Percentiles rank a stretch among this genome's conserved stretches.
Conservation (phyloP, 1,140 invertebrate species). For the Laupala kohalensis region DNA sequence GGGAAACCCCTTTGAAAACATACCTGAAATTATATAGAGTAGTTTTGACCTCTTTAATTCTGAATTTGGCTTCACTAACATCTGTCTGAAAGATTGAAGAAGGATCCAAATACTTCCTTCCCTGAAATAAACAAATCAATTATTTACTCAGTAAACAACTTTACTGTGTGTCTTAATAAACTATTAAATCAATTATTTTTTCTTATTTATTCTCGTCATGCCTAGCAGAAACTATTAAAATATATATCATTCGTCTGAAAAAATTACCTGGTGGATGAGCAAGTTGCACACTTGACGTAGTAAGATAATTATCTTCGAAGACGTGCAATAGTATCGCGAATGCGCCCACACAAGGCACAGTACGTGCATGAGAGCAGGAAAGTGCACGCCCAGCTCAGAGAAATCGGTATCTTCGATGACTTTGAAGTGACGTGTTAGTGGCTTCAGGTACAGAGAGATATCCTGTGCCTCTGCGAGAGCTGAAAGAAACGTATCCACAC, state of each 20-base stretch:
- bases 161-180: not conserved
- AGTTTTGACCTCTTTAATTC: constrained; percentile 58
- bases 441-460: constrained; percentile 74
- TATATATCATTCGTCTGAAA: too few relatives aligned
- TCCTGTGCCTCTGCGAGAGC: constrained; percentile 82
- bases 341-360: constrained; percentile 81
- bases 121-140: constrained; percentile 33
- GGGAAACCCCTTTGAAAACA: too few relatives aligned
- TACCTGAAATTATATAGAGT: constrained; percentile 42
- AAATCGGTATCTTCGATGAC: constrained; percentile 75
- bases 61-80: constrained; percentile 71
- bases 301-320: constrained; percentile 76
- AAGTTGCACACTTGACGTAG: constrained; percentile 83
- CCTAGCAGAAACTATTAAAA: too few relatives aligned
- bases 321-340: constrained; percentile 79
- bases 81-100: constrained; percentile 82
- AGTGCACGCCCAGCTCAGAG: constrained; percentile 55
- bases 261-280: constrained; percentile 69
- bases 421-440: constrained; percentile 66
- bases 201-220: not conserved
- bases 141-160: not conserved
- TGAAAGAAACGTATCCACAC: too few relatives aligned
- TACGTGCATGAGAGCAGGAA: constrained; percentile 66
- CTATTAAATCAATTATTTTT: not conserved
- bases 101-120: constrained; percentile 71